Evolutionary conservation across 2,888 invertebrate species (phyloP), one percentile per base, ranked within the genome.

Genomic region (Eristalis intricaria): DNA sequence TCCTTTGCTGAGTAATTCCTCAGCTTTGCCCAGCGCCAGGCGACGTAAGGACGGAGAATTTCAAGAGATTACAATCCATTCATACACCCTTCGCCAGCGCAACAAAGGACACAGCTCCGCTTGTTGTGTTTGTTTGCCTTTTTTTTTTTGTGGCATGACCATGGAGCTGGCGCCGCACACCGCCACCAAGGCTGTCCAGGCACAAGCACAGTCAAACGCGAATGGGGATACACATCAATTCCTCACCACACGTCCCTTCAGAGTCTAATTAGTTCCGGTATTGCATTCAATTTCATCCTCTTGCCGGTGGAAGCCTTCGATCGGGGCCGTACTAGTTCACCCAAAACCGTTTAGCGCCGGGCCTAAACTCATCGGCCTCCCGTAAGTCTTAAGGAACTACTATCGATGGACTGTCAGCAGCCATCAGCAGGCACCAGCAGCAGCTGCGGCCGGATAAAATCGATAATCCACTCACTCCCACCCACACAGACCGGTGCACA

Each of bases 221-320:
- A 11, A 68, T 50, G 23, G 13, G 32, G 10, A 32, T n/a, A 32
- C 29, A 69, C 58, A 58, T 38, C 69, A 58, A 70, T 43, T 19
- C 22, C 43, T 19, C 63, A 32, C 19, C 19, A 19, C n/a, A 50
- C 50, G n/a, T 43, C 43, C n/a, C n/a, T 43, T n/a, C 61, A 13
- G 11, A 38, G 38, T 38, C 58, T 60, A 60, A 71, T 71, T 71
- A 71, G 58, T 58, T 71, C 70, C 40, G 40, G 70, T 60, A 70
- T 70, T 70, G 69, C 58, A 23, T 70, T 58, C 56, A 35, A 58
- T 69, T 56, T 58, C 69, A 69, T 58, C 15, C 58, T 58, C 38
- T 10, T 4, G 10, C 8, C 50, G 50, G 19, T 43, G 43, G 3
- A 43, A 4, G 43, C 43, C n/a, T 43, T 43, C 43, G 43, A 43